Conservation (phyloP, 2,797 vertebrate species). For the Parambassis ranga region DNA sequence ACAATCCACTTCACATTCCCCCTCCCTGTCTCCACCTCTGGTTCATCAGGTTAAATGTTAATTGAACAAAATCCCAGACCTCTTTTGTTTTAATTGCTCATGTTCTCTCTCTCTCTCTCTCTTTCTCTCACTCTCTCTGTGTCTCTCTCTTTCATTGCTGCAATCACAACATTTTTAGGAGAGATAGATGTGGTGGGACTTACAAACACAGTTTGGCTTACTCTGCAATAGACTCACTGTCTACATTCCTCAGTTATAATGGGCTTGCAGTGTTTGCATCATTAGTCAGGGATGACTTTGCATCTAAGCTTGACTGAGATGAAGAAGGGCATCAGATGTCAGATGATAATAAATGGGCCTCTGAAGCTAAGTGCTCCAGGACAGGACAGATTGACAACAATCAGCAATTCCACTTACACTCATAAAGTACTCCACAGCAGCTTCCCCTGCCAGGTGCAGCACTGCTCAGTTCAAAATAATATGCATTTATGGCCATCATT, state of each 20-base stretch:
- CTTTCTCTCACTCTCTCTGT: no score
- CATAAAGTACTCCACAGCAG: neutral
- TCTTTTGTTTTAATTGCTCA: conserved; percentile 47
- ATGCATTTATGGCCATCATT: neutral
- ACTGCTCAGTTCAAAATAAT: neutral
- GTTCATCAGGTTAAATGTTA: conserved; percentile 56
- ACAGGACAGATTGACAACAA: neutral
- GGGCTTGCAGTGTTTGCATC: conserved; percentile 30
- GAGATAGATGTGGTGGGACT: conserved; percentile 23
- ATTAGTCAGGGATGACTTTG: conserved; percentile 52
- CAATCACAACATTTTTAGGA: conserved; percentile 14
- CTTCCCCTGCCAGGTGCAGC: neutral
- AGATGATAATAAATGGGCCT: conserved; percentile 24
- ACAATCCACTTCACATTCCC: conserved; percentile 25
- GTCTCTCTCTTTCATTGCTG: conserved; percentile 5
- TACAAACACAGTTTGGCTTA: conserved; percentile 11
- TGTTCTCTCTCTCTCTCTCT: no score
- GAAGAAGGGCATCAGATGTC: conserved; percentile 21
- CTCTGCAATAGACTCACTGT: conserved; percentile 16
- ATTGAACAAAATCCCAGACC: conserved; percentile 43
- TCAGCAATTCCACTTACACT: conserved; percentile 10
- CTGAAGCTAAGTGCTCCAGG: conserved; percentile 5
- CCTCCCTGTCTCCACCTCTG: conserved; percentile 19
- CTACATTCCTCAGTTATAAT: conserved; percentile 25
- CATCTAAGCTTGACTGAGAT: conserved; percentile 31